Evolutionary conservation across 2,888 invertebrate species (phyloP), one percentile per base, ranked within the genome.

Genomic region (Phlogophora meticulosa): DNA sequence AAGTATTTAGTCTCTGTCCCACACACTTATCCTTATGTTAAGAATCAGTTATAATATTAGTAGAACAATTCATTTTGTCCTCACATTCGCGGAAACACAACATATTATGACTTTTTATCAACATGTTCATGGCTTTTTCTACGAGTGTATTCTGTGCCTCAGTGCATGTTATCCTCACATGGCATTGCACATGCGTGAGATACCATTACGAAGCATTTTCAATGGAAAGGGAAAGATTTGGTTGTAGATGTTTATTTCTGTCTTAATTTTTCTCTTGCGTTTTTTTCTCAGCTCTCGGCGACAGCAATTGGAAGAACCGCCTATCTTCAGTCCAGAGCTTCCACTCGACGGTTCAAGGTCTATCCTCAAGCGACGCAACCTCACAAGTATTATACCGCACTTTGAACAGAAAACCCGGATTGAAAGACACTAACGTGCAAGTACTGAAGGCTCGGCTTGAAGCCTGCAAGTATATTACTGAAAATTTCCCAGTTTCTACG

Each of bases 391-490:
- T 98, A 34, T 96, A 98, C 34, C 96, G 97, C 60, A 96, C 96
- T 3, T 87, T 98, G 17, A 97, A 97, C 78, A 98, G 97, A 85
- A 99, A 98, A 87, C 99, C 99, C 0, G 99, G 99, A 0, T 90
- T 97, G 0, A 97, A 98, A 88, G 99, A 99, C 86, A 98, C 98
- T 68, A 99, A 99, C 90, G 98, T 99, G 74, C 98, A 99, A 96
- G 98, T 98, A 15, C 91, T 98, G 56, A 98, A 98, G 88, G 96
- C 97, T 0, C 97, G 98, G 78, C 91, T 99, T 17, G 98, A 99
- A 80, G 96, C 97, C 13, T 96, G 98, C 64, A 97, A 97, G 79
- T 96, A 96, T 77, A 95, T 99, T 28, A 98, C 98, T 0, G 97
- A 98, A 89, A 97, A 97, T 85, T 97, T 97, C 83, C 96, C 97